phyloP scores from a whole-genome alignment of 2,113 vertebrate species.

The Rhombomys opimus region DNA sequence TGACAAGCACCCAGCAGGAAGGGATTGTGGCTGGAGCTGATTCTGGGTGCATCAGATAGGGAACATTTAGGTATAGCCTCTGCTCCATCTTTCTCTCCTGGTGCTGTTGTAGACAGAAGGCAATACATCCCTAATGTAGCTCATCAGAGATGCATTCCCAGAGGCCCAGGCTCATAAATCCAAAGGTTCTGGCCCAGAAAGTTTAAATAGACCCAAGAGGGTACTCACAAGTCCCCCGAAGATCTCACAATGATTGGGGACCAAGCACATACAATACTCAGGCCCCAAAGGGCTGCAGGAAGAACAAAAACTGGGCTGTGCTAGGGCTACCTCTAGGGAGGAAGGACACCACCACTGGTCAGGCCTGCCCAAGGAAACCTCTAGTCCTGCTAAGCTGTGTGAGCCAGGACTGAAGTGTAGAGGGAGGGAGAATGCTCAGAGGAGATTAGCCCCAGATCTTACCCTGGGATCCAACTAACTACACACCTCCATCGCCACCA shows the following conservation, averaged over 20 bases:
- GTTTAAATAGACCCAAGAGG: not conserved
- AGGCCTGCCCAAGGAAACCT: not conserved
- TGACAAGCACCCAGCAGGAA: constrained; percentile 19
- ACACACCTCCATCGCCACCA: not conserved
- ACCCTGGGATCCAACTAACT: not conserved
- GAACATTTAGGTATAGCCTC: not conserved
- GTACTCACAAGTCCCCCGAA: not conserved
- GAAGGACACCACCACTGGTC: not conserved
- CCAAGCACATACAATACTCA: too few relatives aligned
- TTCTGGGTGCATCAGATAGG: not conserved
- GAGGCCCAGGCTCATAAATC: not conserved
- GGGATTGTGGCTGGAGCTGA: not conserved
- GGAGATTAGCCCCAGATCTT: not conserved
- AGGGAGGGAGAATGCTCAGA: not conserved
- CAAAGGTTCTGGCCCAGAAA: not conserved
- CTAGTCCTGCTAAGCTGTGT: not conserved
- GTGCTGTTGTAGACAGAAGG: not conserved
- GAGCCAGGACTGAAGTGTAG: not conserved
- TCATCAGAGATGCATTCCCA: not conserved
- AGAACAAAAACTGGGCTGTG: not conserved
- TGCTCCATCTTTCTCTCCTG: not conserved
- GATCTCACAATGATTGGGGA: not conserved
- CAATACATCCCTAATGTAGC: not conserved
- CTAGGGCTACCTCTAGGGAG: not conserved
- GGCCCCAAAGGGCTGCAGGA: rapidly evolving